phyloP scores from a whole-genome alignment of 2,113 vertebrate genomes.

The Tachycineta bicolor region DNA sequence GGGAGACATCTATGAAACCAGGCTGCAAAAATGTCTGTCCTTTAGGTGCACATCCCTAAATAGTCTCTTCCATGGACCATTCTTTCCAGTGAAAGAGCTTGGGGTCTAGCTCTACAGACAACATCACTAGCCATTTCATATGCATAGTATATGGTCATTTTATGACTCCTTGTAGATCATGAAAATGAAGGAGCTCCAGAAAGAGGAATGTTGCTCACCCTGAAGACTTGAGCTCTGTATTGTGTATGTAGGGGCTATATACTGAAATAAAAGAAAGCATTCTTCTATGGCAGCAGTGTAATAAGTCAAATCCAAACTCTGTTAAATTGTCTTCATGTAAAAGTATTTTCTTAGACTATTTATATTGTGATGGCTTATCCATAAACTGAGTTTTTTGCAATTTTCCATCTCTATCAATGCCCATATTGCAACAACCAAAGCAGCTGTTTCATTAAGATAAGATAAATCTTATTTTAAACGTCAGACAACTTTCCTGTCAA shows the following conservation, averaged over 20 bases:
- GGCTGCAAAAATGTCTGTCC: background rate
- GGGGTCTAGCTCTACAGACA: background rate
- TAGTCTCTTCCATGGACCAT: background rate
- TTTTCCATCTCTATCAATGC: background rate
- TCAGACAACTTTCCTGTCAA: background rate
- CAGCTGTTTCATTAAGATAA: background rate
- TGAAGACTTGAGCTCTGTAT: background rate
- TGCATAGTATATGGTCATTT: background rate
- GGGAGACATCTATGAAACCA: background rate
- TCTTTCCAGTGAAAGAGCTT: background rate
- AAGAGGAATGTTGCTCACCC: background rate
- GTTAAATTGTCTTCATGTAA: background rate
- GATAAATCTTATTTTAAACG: background rate
- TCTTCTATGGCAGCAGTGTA: background rate
- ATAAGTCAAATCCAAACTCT: background rate
- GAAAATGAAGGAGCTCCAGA: background rate
- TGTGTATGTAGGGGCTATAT: background rate
- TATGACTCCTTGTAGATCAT: background rate
- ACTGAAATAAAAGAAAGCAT: background rate
- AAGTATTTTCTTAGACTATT: background rate
- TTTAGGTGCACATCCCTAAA: background rate
- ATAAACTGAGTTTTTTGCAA: background rate
- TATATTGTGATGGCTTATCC: background rate
- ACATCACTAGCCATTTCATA: background rate
- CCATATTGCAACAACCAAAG: background rate